Conservation (phyloP, 2,113 vertebrate genomes). For the Panurus biarmicus region DNA sequence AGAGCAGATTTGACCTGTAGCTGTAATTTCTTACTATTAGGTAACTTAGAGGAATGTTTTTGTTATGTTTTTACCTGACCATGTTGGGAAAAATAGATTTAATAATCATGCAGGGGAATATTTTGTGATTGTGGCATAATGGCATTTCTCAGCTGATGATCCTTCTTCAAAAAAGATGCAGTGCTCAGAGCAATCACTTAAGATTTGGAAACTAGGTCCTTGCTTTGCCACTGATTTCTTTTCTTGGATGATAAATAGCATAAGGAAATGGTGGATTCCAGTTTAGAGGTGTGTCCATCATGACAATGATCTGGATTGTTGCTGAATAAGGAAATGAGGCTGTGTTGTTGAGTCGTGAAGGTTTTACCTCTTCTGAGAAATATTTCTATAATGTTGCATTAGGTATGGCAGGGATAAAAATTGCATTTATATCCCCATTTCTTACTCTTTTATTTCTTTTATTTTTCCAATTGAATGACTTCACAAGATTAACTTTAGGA, state of each 20-base stretch:
- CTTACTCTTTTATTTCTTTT: background rate
- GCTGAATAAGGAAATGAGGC: background rate
- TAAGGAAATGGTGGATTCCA: background rate
- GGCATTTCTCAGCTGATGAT: background rate
- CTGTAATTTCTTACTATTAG: background rate
- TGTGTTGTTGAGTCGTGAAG: background rate
- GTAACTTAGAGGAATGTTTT: background rate
- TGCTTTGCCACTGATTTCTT: background rate
- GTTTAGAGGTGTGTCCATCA: background rate
- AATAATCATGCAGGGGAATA: background rate
- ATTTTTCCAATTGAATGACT: background rate
- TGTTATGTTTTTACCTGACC: background rate
- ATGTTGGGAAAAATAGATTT: background rate
- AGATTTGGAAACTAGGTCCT: background rate
- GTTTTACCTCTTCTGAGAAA: background rate
- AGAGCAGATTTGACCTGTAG: background rate
- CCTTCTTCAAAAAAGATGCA: background rate
- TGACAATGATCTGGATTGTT: background rate
- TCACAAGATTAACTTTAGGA: background rate
- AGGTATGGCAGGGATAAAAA: background rate
- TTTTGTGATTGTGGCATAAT: background rate
- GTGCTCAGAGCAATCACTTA: background rate
- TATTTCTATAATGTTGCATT: background rate
- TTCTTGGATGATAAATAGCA: background rate
- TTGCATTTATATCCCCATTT: background rate